Percentiles rank a stretch among this genome's conserved stretches.
Conservation (phyloP, 2,888 invertebrate genomes). For the Eilema depressum region DNA sequence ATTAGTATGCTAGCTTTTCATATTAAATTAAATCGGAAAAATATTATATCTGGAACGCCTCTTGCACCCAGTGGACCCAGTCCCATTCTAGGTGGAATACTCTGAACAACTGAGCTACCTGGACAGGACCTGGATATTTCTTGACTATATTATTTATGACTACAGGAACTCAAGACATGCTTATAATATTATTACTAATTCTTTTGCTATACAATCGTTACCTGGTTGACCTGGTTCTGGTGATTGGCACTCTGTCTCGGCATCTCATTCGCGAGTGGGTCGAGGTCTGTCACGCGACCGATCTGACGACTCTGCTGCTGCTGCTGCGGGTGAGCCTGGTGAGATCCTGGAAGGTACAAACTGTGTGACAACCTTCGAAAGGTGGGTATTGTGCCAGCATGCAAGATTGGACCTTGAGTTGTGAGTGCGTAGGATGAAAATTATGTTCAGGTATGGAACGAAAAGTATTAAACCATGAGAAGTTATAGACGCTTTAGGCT, state of each 20-base stretch:
- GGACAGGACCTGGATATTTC: no score
- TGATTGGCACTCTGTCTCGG: slow-evolving; percentile 59
- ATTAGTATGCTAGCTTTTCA: no score
- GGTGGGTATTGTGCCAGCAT: background rate
- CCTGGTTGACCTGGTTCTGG: slow-evolving; percentile 58
- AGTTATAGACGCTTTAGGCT: background rate
- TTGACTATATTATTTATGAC: no score
- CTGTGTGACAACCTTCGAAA: background rate
- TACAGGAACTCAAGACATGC: no score
- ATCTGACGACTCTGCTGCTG: slow-evolving; percentile 89
- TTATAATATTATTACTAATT: no score
- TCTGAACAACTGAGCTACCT: no score
- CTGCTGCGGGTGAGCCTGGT: slow-evolving; percentile 60
- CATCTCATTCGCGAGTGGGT: slow-evolving; percentile 91
- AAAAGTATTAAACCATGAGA: background rate
- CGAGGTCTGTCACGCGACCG: slow-evolving; percentile 97
- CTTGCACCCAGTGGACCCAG: no score
- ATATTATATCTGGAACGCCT: no score
- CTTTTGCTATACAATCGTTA: background rate
- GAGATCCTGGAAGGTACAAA: slow-evolving; percentile 56
- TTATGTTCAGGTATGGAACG: background rate
- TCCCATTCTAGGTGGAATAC: no score
- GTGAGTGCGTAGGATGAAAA: background rate
- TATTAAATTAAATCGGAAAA: no score
- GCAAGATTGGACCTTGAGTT: background rate